phyloP scores from a whole-genome alignment of 2,113 vertebrate species.

The Gasterosteus aculeatus region DNA sequence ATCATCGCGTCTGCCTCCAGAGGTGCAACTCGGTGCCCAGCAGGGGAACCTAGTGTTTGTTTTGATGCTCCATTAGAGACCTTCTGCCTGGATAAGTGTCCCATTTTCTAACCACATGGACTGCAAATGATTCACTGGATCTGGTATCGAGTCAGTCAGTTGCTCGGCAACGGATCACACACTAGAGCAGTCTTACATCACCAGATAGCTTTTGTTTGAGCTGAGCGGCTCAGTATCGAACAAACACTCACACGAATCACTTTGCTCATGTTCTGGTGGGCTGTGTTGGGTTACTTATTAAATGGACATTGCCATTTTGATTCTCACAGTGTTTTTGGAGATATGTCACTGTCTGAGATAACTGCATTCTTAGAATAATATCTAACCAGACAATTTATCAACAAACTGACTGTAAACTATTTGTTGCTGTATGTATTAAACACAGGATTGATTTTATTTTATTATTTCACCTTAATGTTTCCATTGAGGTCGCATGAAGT shows the following conservation, averaged over 20 bases:
- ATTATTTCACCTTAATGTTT: neutral
- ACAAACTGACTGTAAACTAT: neutral
- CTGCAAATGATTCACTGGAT: constrained; percentile 51
- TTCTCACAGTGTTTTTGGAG: neutral
- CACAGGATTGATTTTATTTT: too few species aligned
- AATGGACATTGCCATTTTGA: constrained; percentile 4
- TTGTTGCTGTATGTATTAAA: neutral
- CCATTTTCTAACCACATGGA: constrained; percentile 61
- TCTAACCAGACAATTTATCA: neutral
- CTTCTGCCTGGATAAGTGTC: constrained; percentile 65
- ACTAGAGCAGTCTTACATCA: constrained; percentile 58
- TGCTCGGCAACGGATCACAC: constrained; percentile 45
- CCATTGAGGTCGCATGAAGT: constrained; percentile 6
- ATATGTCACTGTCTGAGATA: neutral
- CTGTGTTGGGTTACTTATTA: neutral
- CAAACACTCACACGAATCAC: constrained; percentile 21
- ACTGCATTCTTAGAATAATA: neutral
- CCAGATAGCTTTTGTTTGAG: constrained; percentile 33
- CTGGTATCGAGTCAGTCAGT: constrained; percentile 44
- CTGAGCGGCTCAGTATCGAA: constrained; percentile 16
- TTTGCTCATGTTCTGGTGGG: neutral
- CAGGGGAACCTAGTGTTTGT: constrained; percentile 46
- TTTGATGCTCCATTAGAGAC: constrained; percentile 76
- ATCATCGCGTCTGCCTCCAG: constrained; percentile 21
- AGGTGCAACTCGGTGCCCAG: constrained; percentile 52